A percentile compares a stretch with the other conserved stretches of the same genome.
phyloP scores from a whole-genome alignment of 2,888 invertebrate species.

The Patella pellucida region DNA sequence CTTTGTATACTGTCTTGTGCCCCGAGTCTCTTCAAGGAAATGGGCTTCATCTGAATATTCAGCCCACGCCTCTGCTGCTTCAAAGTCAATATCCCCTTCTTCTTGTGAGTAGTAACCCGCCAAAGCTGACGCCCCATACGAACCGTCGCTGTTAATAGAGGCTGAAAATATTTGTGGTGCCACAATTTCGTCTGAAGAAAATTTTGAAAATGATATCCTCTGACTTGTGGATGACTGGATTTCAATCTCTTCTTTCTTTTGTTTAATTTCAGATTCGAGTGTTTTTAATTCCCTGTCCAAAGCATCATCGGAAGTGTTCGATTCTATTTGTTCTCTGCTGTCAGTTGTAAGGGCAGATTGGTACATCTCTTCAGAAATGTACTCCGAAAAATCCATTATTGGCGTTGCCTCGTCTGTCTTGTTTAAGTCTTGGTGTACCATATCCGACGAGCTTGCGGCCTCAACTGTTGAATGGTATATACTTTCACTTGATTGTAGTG shows the following conservation, averaged over 20 bases:
- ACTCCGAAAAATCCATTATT: too few relatives aligned
- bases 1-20: neutral
- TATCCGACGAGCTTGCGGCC: neutral
- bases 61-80: neutral
- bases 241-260: too few relatives aligned
- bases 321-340: neutral
- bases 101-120: neutral
- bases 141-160: neutral
- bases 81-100: conserved; percentile 2
- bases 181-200: neutral
- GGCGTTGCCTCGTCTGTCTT: too few relatives aligned
- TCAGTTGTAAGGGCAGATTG: neutral
- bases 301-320: too few relatives aligned
- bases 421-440: neutral
- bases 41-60: neutral
- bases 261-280: too few relatives aligned
- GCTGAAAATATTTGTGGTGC: conserved; percentile 4
- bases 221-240: too few relatives aligned
- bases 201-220: neutral
- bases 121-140: neutral
- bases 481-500: neutral
- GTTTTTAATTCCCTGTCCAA: too few relatives aligned
- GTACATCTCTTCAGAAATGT: neutral
- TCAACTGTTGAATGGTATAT: neutral
- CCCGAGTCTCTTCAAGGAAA: neutral